Conservation (phyloP, 2,888 invertebrate species). For the Eupithecia subumbrata region DNA sequence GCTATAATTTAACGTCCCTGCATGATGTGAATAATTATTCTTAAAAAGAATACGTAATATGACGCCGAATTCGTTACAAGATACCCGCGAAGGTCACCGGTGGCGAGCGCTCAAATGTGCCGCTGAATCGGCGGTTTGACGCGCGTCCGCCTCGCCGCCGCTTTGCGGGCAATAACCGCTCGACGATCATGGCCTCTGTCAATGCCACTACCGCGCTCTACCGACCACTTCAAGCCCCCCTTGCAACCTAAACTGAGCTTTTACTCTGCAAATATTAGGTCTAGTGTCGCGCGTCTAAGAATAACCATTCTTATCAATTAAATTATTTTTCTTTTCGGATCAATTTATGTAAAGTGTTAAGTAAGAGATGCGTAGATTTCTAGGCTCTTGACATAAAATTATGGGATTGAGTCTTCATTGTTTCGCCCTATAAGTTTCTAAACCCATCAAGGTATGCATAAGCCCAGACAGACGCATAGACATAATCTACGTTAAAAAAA, state of each 20-base stretch:
- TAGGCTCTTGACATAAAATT: neutral
- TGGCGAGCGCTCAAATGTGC: slow-evolving; percentile 44
- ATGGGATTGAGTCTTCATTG: neutral
- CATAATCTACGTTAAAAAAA: slow-evolving; percentile 23
- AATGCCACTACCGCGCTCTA: slow-evolving; percentile 63
- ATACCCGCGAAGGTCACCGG: slow-evolving; percentile 59
- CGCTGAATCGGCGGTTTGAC: slow-evolving; percentile 33
- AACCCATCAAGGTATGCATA: neutral
- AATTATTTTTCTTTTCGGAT: neutral
- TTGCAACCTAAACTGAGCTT: slow-evolving; percentile 13
- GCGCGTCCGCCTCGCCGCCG: slow-evolving; percentile 48
- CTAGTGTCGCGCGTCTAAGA: neutral
- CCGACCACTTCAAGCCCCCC: slow-evolving; percentile 4
- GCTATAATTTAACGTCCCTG: slow-evolving; percentile 32
- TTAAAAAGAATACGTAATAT: slow-evolving; percentile 37
- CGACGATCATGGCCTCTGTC: slow-evolving; percentile 77
- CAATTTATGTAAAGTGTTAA: neutral
- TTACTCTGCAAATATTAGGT: neutral
- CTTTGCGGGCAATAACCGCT: slow-evolving; percentile 79
- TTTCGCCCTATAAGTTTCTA: neutral
- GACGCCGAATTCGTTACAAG: slow-evolving; percentile 44
- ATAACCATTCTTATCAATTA: neutral
- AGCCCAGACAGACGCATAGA: slow-evolving; percentile 29
- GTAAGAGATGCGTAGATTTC: neutral
- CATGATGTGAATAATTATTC: slow-evolving; percentile 33